A percentile compares a stretch with the other conserved stretches of the same genome.
phyloP scores from a whole-genome alignment of 2,888 invertebrate genomes.

The Eurois occulta region DNA sequence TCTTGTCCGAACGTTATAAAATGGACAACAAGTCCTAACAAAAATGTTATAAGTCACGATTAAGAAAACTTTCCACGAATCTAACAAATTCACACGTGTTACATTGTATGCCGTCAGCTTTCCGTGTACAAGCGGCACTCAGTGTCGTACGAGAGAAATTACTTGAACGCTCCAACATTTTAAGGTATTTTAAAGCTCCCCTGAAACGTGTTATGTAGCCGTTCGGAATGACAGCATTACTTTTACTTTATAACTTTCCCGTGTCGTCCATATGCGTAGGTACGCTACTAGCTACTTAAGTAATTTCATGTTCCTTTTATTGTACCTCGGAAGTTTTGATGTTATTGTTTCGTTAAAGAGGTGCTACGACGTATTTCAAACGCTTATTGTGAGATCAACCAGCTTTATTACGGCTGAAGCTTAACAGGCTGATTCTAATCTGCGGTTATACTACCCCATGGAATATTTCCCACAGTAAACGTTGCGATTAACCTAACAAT shows the following conservation, averaged over 20 bases:
- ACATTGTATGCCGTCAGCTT: conserved; percentile 69
- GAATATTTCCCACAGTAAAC: conserved; percentile 43
- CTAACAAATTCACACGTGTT: conserved; percentile 66
- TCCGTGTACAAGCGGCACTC: conserved; percentile 64
- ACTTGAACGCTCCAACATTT: conserved; percentile 76
- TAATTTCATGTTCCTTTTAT: conserved; percentile 58
- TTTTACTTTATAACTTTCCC: conserved; percentile 74
- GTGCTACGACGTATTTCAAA: conserved; percentile 50
- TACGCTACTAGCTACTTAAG: conserved; percentile 54
- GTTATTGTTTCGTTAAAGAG: conserved; percentile 58
- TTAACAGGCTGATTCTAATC: conserved; percentile 56
- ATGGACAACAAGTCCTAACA: not conserved
- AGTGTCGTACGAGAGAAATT: conserved; percentile 73
- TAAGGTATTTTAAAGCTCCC: conserved; percentile 76
- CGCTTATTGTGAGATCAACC: conserved; percentile 53
- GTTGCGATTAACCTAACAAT: conserved; percentile 58
- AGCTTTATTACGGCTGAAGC: conserved; percentile 49
- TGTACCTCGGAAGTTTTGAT: conserved; percentile 41
- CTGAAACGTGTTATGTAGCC: conserved; percentile 76
- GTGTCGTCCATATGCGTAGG: conserved; percentile 54
- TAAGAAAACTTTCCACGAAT: conserved; percentile 45
- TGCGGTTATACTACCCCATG: conserved; percentile 40
- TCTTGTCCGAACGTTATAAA: conserved; percentile 2
- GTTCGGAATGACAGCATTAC: conserved; percentile 76
- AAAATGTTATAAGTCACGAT: conserved; percentile 16